Evolutionary conservation across 2,113 vertebrate genomes (phyloP), one percentile per base, ranked within the genome.

Genomic region (Mobula birostris): DNA sequence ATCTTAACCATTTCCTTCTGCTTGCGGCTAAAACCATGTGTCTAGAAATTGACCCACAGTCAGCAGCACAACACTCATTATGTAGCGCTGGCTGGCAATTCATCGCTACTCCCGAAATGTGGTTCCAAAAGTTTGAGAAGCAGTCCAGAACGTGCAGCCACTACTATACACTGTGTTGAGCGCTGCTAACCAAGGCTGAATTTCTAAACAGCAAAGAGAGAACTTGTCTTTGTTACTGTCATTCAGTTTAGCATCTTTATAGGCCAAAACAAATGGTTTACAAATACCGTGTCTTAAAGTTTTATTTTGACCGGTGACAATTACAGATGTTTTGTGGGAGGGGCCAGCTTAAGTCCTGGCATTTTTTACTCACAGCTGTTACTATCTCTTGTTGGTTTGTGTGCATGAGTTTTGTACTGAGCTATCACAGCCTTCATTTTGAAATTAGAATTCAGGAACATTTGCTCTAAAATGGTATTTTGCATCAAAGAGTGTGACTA

Each of bases 381-480:
- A 19, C 27, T 90, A 14, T 66, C 12, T 15, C 85, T 56, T 58
- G 61, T 15, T 87, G 12, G 27, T 61, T 87, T 90, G 27, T 5
- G 29, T 90, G 61, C 29, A 68, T 66, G 61, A 32, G 32, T 90
- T 58, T 66, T 68, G n/a, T 90, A n/a, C 19, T 90, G 17, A 90
- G 14, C n/a, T 32, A 90, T 32, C 6, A 19, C 29, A 66, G 15
- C 0, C 58, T 32, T 63, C 85, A 32, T 29, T 2, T 90, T 90
- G 85, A 68, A 90, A 5, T 19, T 32, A 66, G n/a, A 32, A 66
- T 66, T 88, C 27, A n/a, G 58, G 27, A 63, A 63, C 58, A 9
- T 87, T 87, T 88, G 82, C 48, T 85, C 82, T 85, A 27, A 61
- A 85, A 14, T 85, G 82, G 29, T 63, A n/a, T 88, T 66, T 88